Evolutionary conservation across 2,888 invertebrate species (phyloP).

Genomic region (Thelaira solivaga): DNA sequence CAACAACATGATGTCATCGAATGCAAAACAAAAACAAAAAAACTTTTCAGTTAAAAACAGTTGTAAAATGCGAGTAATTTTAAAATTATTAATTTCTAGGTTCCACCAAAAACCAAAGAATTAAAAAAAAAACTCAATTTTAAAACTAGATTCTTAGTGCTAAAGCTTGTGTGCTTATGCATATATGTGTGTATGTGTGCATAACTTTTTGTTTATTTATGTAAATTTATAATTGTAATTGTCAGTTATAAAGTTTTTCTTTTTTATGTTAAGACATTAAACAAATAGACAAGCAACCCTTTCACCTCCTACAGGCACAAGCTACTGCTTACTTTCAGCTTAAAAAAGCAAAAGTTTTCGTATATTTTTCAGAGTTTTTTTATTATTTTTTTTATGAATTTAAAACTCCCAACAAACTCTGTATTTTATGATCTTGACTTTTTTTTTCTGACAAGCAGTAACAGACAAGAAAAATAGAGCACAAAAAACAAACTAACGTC

Average conservation of each 20-base stretch:
- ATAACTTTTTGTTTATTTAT: constrained; percentile 9
- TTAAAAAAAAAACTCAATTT: too few species aligned
- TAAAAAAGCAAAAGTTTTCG: constrained; percentile 7
- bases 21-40: too few species aligned
- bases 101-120: too few species aligned
- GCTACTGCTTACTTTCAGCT: constrained; percentile 6
- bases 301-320: too few species aligned
- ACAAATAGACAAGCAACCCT: constrained; percentile 14
- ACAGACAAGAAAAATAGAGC: too few species aligned
- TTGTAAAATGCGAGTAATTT: too few species aligned
- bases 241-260: constrained; percentile 45
- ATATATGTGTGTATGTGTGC: neutral
- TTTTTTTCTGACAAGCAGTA: neutral
- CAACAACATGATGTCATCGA: too few species aligned
- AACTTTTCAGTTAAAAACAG: too few species aligned
- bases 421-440: neutral
- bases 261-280: neutral
- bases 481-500: too few species aligned
- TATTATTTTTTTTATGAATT: neutral
- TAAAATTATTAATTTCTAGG: too few species aligned
- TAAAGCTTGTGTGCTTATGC: too few species aligned
- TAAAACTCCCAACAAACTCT: neutral
- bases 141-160: too few species aligned
- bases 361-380: neutral
- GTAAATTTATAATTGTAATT: constrained; percentile 52